Base-by-base conservation (phyloP, 2,797 vertebrate genomes). In the Sorex maritimensis region DNA sequence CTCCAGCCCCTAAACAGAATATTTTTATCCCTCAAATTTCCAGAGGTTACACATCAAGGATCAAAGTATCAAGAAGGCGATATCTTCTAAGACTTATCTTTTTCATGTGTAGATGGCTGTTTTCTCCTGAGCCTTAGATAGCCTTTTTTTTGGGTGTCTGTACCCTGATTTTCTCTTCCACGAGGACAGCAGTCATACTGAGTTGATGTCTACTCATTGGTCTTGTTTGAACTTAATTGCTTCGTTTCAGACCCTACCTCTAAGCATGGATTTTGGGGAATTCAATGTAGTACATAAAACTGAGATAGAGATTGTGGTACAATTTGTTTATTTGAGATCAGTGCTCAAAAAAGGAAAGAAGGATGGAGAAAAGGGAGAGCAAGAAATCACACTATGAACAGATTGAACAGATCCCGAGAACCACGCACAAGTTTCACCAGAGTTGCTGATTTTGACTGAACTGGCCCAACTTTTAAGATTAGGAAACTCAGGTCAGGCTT, bases 141-240 rank as follows among this genome's bases (percentile, higher is more conserved):
- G 2, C 11, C n/a, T 26, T 21, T 21, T 1, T 21, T 46, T 34
- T 61, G 12, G 71, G 9, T 52, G 0, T 55, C 38, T 46, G 12
- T 52, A 12, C 41, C 55, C 8, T 81, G 65, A 38, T 41, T n/a
- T 68, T 17, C 24, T 79, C 13, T 83, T 2, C 72, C 23, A 68
- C 19, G 55, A 73, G 12, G 30, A 68, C 6, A 65, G 8, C 30
- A 49, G 17, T 77, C 55, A 30, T 71, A n/a, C 0, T 58, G 10
- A 6, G 49, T 61, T 80, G 63, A 3, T 6, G 6, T 5, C 65
- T 3, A 74, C 0, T 3, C 69, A 67, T 14, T 68, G 30, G 86
- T 71, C 26, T 69, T 21, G 81, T 88, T 77, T 88, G 79, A 77
- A 90, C 24, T 79, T 86, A 46, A 79, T 49, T 41, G 65, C 4